Base-by-base conservation (phyloP, 2,113 vertebrate genomes). In the Ophthalmolycus amberensis region DNA sequence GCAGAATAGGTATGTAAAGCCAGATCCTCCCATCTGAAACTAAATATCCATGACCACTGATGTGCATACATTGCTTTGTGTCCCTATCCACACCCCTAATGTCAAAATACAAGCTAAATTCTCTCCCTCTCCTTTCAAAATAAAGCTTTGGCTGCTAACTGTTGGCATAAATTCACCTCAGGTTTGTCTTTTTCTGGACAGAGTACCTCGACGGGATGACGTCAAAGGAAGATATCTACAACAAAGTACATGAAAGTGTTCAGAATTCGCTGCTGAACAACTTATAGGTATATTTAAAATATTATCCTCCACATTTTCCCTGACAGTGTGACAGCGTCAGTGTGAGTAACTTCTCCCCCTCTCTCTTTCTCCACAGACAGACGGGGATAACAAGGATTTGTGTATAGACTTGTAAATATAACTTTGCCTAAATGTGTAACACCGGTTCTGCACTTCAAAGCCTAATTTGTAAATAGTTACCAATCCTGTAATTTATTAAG, bases 351-450 rank as follows among this genome's bases (percentile, higher is more conserved):
- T 5, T 12, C 16, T 69, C 16, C 74, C 74, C 56, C 4, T 52
- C 9, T 77, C 20, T 79, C 67, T 78, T 25, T 85, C 63, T 89
- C 83, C 11, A 63, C 93, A 94, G 93, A 91, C 82, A 34, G 69
- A 82, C 1, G 65, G 70, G 83, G 64, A 63, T 3, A 9, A 44
- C 80, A 66, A 44, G 18, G 81, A 91, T 59, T 82, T 91, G 90
- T 95, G 94, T 94, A 95, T 88, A 95, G 88, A 94, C 90, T 84
- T 95, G 95, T 95, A 95, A 94, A 95, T 95, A 95, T 82, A n/a
- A 85, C 85, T 75, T 71, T 84, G 60, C 63, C 46, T 79, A 40
- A 79, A 86, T 77, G 77, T 85, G 38, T 65, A 73, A 83, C 82
- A 89, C 60, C 83, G 60, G 78, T 81, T 75, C 70, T 72, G 52